phyloP scores from a whole-genome alignment of 2,113 vertebrate species.

The Odobenus rosmarus region DNA sequence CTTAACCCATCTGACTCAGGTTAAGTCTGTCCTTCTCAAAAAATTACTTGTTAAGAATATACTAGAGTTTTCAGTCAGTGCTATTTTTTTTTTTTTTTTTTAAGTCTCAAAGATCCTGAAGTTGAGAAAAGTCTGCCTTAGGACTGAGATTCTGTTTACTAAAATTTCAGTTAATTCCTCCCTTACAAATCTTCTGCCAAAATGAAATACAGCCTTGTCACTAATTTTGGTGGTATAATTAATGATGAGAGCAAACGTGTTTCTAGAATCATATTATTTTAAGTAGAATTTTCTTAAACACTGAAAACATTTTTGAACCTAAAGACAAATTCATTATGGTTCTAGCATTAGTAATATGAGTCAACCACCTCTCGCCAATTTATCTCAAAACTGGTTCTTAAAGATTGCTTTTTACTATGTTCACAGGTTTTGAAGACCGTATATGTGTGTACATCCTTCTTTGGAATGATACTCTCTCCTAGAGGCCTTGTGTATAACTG shows the following conservation, averaged over 20 bases:
- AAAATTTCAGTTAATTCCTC: not conserved
- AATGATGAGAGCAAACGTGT: not conserved
- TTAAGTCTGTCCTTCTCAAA: not conserved
- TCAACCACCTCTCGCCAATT: not conserved
- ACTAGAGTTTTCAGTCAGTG: not conserved
- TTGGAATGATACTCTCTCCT: not conserved
- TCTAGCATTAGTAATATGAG: not conserved
- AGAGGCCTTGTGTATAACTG: not conserved
- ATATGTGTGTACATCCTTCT: not conserved
- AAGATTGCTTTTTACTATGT: not conserved
- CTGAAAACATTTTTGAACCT: not conserved
- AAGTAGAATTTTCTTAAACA: not conserved
- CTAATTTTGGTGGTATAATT: not conserved
- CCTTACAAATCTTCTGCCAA: not conserved
- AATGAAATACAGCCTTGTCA: not conserved
- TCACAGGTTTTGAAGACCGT: not conserved
- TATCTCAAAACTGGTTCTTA: not conserved
- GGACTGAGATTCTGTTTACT: not conserved
- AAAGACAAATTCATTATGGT: not conserved
- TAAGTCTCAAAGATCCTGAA: not conserved
- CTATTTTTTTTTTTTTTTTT: not conserved
- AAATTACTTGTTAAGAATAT: not conserved
- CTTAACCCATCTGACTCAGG: not conserved
- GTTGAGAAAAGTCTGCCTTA: not conserved
- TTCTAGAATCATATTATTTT: constrained; percentile 17